Conservation (phyloP, 1,140 invertebrate species). For the Pentalonia nigronervosa region DNA sequence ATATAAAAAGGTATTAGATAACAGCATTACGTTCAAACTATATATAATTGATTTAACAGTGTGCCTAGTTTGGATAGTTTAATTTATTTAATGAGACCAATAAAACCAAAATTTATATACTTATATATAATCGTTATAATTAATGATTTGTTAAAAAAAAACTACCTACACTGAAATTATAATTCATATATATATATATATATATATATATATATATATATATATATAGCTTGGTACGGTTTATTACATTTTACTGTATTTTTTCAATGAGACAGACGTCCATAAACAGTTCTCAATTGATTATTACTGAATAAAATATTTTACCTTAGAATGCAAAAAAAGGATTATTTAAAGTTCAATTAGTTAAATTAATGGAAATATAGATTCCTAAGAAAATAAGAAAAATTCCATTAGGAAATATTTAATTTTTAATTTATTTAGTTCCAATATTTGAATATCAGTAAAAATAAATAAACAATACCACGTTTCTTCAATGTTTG, state of each 20-base stretch:
- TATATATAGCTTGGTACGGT: neutral
- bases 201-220: too few species aligned
- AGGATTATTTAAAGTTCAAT: neutral
- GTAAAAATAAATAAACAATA: neutral
- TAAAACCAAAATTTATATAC: neutral
- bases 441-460: neutral
- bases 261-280: neutral
- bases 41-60: neutral
- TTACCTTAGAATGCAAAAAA: neutral
- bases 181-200: too few species aligned
- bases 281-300: neutral
- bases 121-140: neutral
- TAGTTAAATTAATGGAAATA: constrained; percentile 5
- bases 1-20: neutral
- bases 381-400: neutral
- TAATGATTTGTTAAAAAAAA: neutral
- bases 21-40: neutral
- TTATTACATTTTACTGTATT: neutral
- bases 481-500: neutral
- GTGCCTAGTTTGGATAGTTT: neutral
- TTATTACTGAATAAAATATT: neutral
- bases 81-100: neutral
- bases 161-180: neutral
- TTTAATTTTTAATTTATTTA: constrained; percentile 19
- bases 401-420: neutral